Conservation (phyloP, 2,888 invertebrate species). For the Aphodius granarius region DNA sequence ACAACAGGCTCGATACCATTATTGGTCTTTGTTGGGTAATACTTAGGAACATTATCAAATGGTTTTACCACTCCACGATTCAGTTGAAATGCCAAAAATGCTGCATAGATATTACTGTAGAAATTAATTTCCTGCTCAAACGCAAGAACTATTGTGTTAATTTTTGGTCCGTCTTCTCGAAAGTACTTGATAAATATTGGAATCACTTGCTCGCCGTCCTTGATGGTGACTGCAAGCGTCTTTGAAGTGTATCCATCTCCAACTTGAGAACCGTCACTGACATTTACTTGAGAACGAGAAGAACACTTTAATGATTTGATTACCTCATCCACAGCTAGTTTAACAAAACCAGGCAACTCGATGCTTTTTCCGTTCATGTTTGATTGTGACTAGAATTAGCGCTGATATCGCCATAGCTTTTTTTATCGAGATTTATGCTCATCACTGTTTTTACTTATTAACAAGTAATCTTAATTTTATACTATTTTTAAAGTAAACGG, state of each 20-base stretch:
- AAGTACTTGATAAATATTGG: background rate
- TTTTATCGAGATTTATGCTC: too few relatives aligned
- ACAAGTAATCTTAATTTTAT: too few relatives aligned
- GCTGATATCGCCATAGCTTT: too few relatives aligned
- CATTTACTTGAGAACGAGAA: too few relatives aligned
- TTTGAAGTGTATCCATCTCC: background rate
- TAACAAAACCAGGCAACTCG: too few relatives aligned
- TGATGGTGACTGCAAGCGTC: background rate
- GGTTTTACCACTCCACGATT: conserved; percentile 23
- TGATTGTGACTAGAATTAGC: too few relatives aligned
- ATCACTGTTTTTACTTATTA: too few relatives aligned
- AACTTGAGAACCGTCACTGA: background rate
- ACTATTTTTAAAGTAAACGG: too few relatives aligned
- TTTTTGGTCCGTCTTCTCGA: background rate
- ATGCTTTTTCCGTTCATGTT: too few relatives aligned
- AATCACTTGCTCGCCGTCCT: background rate
- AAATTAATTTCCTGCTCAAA: background rate
- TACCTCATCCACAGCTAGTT: too few relatives aligned
- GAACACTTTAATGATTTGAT: too few relatives aligned
- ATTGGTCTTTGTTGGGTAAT: conserved; percentile 21
- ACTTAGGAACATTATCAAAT: conserved; percentile 28
- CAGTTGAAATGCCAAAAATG: conserved; percentile 25
- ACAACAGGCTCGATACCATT: conserved; percentile 33
- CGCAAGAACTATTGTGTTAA: background rate
- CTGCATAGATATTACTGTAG: background rate